A percentile compares a stretch with the other conserved stretches of the same genome.
phyloP scores from a whole-genome alignment of 2,888 invertebrate genomes.

The Furcula furcula region DNA sequence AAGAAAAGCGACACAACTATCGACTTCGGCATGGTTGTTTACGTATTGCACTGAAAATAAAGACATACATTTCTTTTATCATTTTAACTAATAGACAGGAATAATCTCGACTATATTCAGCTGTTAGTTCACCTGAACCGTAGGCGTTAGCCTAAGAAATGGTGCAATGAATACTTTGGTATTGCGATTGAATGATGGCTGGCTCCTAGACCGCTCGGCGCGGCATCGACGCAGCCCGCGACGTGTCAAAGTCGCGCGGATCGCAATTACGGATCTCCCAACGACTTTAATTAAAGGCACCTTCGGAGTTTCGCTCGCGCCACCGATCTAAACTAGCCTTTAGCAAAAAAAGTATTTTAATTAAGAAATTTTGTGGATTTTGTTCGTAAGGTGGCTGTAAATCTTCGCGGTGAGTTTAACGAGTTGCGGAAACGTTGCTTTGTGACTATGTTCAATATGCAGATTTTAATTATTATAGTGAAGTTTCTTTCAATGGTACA shows the following conservation, averaged over 20 bases:
- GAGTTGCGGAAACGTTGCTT: slow-evolving; percentile 4
- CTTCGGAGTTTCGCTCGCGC: slow-evolving; percentile 39
- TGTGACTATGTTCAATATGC: neutral
- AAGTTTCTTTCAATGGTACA: no score
- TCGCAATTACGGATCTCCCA: slow-evolving; percentile 69
- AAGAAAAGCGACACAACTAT: no score
- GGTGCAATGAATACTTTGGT: no score
- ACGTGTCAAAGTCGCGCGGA: slow-evolving; percentile 53
- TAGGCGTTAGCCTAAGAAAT: no score
- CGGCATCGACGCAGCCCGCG: slow-evolving; percentile 13
- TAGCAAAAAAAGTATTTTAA: slow-evolving; percentile 64
- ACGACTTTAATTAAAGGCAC: slow-evolving; percentile 73
- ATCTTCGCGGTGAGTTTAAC: slow-evolving; percentile 12
- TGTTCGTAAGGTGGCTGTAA: slow-evolving; percentile 18
- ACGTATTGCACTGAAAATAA: no score
- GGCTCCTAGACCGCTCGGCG: neutral
- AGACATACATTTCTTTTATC: no score
- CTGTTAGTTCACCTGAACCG: no score
- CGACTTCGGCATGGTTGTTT: no score
- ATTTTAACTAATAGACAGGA: no score
- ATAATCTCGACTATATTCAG: no score
- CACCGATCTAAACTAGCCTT: slow-evolving; percentile 65
- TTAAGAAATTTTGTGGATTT: slow-evolving; percentile 57
- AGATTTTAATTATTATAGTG: no score
- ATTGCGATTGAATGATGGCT: no score